These are phyloP conservation scores for Leptinotarsa peninsularis DNA, from an alignment of 2,888 invertebrate species.

Conservation along the genomic window DNA sequence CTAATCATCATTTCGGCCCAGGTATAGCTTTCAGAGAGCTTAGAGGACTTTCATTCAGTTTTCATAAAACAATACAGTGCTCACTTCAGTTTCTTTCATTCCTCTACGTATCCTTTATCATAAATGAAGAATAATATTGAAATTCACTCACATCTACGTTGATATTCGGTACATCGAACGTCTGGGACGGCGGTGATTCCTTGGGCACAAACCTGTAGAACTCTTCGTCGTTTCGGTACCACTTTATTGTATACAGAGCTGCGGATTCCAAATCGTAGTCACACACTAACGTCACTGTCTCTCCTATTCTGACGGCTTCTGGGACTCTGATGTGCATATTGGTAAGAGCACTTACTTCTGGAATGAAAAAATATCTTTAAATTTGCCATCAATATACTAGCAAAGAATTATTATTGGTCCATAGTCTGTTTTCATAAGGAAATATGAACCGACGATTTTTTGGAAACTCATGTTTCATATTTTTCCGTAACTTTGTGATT, in stretches of 20 bases:
- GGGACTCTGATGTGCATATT: constrained; percentile 66
- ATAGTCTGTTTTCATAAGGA: too few relatives aligned
- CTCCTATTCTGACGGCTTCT: constrained; percentile 66
- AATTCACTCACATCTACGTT: constrained; percentile 68
- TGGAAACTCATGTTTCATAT: too few relatives aligned
- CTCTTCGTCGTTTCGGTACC: constrained; percentile 69
- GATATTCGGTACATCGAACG: constrained; percentile 67
- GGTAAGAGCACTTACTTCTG: constrained; percentile 60
- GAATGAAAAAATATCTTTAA: constrained; percentile 47
- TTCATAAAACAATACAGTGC: too few relatives aligned
- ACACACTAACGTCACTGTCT: constrained; percentile 67
- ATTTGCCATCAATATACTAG: neutral
- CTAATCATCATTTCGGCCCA: too few relatives aligned
- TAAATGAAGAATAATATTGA: neutral
- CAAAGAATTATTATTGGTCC: neutral
- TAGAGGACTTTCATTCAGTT: too few relatives aligned
- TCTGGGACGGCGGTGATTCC: constrained; percentile 68
- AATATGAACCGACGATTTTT: too few relatives aligned
- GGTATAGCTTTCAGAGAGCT: too few relatives aligned
- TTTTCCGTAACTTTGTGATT: too few relatives aligned
- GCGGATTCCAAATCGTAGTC: constrained; percentile 69
- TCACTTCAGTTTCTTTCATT: too few relatives aligned
- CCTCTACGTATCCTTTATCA: too few relatives aligned
- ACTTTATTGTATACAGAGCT: constrained; percentile 70
- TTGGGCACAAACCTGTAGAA: constrained; percentile 71